Percentiles rank a stretch among this genome's conserved stretches.
Evolutionary conservation across 2,888 invertebrate genomes (phyloP).

Genomic region (Erynnis tages): DNA sequence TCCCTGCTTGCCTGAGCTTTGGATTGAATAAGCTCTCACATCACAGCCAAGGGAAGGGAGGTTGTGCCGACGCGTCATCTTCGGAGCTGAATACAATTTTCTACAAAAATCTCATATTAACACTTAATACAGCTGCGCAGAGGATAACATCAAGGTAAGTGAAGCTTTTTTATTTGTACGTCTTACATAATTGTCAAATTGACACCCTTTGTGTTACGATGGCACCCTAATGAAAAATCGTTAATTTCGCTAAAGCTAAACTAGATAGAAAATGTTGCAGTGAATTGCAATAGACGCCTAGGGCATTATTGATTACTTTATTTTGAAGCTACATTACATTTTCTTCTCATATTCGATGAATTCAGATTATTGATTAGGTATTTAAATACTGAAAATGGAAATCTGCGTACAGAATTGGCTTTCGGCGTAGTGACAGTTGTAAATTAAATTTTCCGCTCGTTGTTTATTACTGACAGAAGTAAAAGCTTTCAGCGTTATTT

Average conservation of each 20-base stretch:
- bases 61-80: constrained; percentile 22
- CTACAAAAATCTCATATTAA: constrained; percentile 20
- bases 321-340: too few relatives aligned
- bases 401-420: too few relatives aligned
- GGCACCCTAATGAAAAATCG: constrained; percentile 32
- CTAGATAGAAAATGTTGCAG: constrained; percentile 12
- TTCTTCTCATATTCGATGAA: too few relatives aligned
- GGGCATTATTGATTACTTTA: background rate
- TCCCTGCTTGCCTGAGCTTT: constrained; percentile 36
- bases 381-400: too few relatives aligned
- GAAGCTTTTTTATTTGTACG: background rate
- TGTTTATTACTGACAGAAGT: too few relatives aligned
- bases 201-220: constrained; percentile 1
- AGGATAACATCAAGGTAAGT: constrained; percentile 29
- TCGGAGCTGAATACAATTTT: constrained; percentile 21
- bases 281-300: constrained; percentile 6
- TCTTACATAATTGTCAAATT: constrained; percentile 12
- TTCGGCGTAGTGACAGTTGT: too few relatives aligned
- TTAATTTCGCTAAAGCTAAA: constrained; percentile 31
- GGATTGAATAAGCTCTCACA: constrained; percentile 46
- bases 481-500: background rate
- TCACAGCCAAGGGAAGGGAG: constrained; percentile 24
- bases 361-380: too few relatives aligned
- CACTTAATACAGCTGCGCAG: constrained; percentile 2
- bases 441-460: too few relatives aligned